These are phyloP conservation scores for Papilio aristodemus DNA, from an alignment of 1,140 invertebrate genomes.

Conservation along the genomic window DNA sequence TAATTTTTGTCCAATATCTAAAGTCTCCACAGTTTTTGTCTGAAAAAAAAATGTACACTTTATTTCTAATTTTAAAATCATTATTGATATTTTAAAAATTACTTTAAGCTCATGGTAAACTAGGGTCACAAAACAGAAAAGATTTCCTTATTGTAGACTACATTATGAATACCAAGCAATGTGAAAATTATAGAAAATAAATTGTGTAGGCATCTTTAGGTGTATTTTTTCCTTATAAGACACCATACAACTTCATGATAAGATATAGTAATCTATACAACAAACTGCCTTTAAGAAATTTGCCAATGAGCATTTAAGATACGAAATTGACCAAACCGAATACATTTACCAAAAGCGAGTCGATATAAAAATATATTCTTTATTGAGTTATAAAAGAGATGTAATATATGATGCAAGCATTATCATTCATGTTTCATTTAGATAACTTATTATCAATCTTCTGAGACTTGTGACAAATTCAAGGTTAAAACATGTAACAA, in stretches of 20 bases:
- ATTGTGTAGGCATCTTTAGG: too few species aligned
- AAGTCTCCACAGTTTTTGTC: conserved; percentile 65
- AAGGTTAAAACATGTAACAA: conserved; percentile 9
- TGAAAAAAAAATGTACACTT: conserved; percentile 47
- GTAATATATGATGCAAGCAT: neutral
- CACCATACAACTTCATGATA: neutral
- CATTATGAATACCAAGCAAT: too few species aligned
- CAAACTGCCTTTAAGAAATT: neutral
- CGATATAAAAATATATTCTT: too few species aligned
- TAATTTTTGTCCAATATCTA: conserved; percentile 69
- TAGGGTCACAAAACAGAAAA: too few species aligned
- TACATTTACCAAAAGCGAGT: too few species aligned
- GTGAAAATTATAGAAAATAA: too few species aligned
- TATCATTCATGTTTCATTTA: neutral
- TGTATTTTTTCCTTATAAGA: conserved; percentile 2
- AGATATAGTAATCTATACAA: conserved; percentile 1
- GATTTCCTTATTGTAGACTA: too few species aligned
- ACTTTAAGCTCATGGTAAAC: too few species aligned
- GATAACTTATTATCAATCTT: conserved; percentile 3
- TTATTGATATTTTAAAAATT: too few species aligned
- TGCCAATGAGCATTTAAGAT: too few species aligned
- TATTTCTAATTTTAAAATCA: too few species aligned
- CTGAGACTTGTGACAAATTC: neutral
- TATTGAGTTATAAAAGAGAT: neutral
- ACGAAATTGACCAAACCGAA: too few species aligned